Percentiles rank a stretch among this genome's conserved stretches.
phyloP scores from a whole-genome alignment of 2,888 invertebrate genomes.

The Archaeoteleia sp. region DNA sequence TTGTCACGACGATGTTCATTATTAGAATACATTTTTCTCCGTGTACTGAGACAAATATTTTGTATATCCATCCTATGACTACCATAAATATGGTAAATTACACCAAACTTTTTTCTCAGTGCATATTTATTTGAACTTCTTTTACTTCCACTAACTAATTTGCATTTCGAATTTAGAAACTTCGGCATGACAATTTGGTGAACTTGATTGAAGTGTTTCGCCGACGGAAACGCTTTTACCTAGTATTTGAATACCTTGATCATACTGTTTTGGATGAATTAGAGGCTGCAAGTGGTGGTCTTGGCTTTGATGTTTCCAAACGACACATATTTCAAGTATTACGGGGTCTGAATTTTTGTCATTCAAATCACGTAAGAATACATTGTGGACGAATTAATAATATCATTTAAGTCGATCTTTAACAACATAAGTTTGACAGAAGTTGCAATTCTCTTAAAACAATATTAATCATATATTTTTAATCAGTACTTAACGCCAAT shows the following conservation, averaged over 20 bases:
- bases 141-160: too few species aligned
- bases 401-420: too few species aligned
- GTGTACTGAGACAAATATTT: too few species aligned
- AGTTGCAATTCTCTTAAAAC: not conserved
- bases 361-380: constrained; percentile 84
- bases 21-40: too few species aligned
- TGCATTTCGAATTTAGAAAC: constrained; percentile 80
- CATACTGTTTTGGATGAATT: constrained; percentile 90
- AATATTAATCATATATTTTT: too few species aligned
- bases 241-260: constrained; percentile 92
- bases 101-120: too few species aligned
- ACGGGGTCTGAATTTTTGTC: constrained; percentile 88
- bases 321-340: constrained; percentile 88
- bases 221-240: constrained; percentile 87
- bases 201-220: constrained; percentile 93
- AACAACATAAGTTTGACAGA: not conserved
- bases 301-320: constrained; percentile 84
- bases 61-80: too few species aligned
- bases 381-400: too few species aligned
- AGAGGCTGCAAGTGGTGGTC: constrained; percentile 82
- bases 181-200: constrained; percentile 91
- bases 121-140: too few species aligned
- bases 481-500: too few species aligned
- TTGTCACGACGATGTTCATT: too few species aligned
- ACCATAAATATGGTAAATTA: too few species aligned